Conservation (phyloP, 2,888 invertebrate genomes). For the Heliconius hortense region DNA sequence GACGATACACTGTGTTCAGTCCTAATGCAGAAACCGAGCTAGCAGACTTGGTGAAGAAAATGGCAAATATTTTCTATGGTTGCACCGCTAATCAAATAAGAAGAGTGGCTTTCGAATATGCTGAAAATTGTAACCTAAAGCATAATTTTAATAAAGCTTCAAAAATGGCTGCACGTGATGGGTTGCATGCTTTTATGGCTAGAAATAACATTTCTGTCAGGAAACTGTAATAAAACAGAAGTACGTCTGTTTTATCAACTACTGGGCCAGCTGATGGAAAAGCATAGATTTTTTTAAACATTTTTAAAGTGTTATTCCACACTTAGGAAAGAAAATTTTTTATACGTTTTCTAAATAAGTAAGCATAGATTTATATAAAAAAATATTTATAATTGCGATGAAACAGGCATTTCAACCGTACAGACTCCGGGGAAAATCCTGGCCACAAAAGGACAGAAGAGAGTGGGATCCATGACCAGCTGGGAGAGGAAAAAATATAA, state of each 20-base stretch:
- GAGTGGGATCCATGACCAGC: constrained; percentile 61
- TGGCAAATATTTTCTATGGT: constrained; percentile 37
- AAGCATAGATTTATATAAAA: too few relatives aligned
- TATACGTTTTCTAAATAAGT: too few relatives aligned
- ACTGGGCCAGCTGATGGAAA: constrained; percentile 46
- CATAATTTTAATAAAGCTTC: constrained; percentile 44
- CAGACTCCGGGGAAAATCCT: constrained; percentile 59
- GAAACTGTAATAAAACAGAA: constrained; percentile 41
- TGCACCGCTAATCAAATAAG: constrained; percentile 37
- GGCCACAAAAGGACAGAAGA: constrained; percentile 58
- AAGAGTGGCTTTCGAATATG: constrained; percentile 42
- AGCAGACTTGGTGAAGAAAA: constrained; percentile 38
- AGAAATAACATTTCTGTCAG: constrained; percentile 44
- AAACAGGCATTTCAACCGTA: constrained; percentile 63
- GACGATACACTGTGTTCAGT: constrained; percentile 43
- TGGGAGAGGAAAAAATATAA: constrained; percentile 60
- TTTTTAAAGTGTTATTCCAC: too few relatives aligned
- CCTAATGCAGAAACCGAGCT: constrained; percentile 29
- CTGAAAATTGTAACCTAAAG: constrained; percentile 42
- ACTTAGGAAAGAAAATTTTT: too few relatives aligned
- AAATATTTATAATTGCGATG: constrained; percentile 61
- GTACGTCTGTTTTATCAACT: constrained; percentile 44
- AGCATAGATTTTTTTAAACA: constrained; percentile 48
- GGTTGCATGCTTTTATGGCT: constrained; percentile 45
- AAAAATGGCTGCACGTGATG: constrained; percentile 47